Conservation (phyloP, 30 jellyfish, hydroid and myxozoan genomes). For the Hydractinia echinata region DNA sequence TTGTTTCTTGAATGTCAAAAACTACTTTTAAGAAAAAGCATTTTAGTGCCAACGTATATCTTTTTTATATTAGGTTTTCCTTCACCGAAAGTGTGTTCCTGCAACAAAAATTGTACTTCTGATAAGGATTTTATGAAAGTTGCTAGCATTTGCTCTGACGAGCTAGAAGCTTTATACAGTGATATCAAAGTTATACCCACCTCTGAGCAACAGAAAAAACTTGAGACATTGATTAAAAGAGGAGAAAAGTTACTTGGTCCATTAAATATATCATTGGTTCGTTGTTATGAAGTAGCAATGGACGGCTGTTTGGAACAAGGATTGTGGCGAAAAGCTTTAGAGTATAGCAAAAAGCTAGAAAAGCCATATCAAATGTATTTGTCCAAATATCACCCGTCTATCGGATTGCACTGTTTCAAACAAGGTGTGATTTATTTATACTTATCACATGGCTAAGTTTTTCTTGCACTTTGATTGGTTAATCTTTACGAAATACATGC, state of each 20-base stretch:
- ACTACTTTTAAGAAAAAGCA: no score
- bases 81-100: slow-evolving; percentile 12
- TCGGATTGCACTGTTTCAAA: slow-evolving; percentile 68
- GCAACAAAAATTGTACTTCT: slow-evolving; percentile 10
- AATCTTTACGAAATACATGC: no score
- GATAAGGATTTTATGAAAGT: not conserved
- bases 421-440: slow-evolving; percentile 40
- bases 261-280: slow-evolving; percentile 36
- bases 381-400: slow-evolving; percentile 51
- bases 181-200: slow-evolving; percentile 44
- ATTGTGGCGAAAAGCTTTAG: slow-evolving; percentile 56
- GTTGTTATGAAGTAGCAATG: slow-evolving; percentile 57
- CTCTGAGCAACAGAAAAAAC: slow-evolving; percentile 25
- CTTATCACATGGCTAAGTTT: no score
- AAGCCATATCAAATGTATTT: slow-evolving; percentile 31
- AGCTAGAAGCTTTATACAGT: slow-evolving; percentile 16
- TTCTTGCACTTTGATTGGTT: no score
- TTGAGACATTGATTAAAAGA: not conserved
- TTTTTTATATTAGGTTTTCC: no score
- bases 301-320: slow-evolving; percentile 49
- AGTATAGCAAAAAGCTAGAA: slow-evolving; percentile 43
- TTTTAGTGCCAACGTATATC: no score
- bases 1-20: no score
- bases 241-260: slow-evolving; percentile 36
- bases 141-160: slow-evolving; percentile 19